Evolutionary conservation across 2,113 vertebrate genomes (phyloP).

Genomic region (Ictalurus punctatus): DNA sequence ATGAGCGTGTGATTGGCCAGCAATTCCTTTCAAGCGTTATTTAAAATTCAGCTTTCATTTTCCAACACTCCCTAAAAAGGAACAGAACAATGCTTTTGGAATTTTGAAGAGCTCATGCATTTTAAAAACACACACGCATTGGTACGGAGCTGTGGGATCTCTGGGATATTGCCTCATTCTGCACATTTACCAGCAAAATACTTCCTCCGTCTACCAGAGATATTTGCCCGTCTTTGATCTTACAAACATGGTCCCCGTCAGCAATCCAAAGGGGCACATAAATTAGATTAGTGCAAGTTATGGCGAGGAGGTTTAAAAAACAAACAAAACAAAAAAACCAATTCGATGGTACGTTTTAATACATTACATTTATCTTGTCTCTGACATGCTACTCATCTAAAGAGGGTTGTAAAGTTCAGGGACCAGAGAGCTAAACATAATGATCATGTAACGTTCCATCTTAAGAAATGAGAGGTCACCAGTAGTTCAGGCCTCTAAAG

Average conservation of each 20-base stretch:
- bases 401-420: neutral
- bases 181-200: neutral
- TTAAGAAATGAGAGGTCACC: neutral
- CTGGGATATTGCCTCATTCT: neutral
- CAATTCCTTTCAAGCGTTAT: neutral
- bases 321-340: too few relatives aligned
- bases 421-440: neutral
- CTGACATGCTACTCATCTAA: neutral
- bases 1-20: neutral
- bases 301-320: neutral
- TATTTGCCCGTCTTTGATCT: neutral
- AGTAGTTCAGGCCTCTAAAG: neutral
- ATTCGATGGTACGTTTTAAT: neutral
- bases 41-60: neutral
- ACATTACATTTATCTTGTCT: slow-evolving; percentile 13
- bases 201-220: neutral
- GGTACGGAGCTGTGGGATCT: neutral
- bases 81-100: neutral
- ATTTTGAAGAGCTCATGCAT: neutral
- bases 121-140: neutral
- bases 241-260: neutral
- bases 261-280: neutral
- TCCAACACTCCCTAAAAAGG: neutral
- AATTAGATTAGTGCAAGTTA: neutral
- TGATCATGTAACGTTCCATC: neutral